Evolutionary conservation across 2,797 vertebrate species (phyloP).

Genomic region (Bufotes viridis): DNA sequence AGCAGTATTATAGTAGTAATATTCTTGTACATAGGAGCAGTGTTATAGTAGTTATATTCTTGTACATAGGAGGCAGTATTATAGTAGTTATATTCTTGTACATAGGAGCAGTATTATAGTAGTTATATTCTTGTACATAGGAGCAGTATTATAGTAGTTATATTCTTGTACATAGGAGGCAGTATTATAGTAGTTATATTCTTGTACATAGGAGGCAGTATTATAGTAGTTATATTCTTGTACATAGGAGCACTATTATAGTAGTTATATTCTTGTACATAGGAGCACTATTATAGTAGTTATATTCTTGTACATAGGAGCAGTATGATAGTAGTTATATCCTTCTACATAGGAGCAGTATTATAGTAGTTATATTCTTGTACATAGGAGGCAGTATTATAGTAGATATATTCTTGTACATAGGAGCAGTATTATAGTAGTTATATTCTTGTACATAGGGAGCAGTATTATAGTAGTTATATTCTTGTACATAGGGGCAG

Average conservation of each 20-base stretch:
- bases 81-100: slow-evolving; percentile 12
- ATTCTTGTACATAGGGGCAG: too few species aligned
- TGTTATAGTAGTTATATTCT: slow-evolving; percentile 8
- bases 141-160: slow-evolving; percentile 1
- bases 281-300: slow-evolving; percentile 1
- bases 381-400: too few species aligned
- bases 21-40: not conserved
- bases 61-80: not conserved
- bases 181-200: slow-evolving; percentile 9
- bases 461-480: too few species aligned
- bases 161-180: not conserved
- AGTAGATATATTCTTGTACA: too few species aligned
- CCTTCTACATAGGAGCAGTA: too few species aligned
- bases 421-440: too few species aligned
- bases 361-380: too few species aligned
- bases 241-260: not conserved
- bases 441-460: too few species aligned
- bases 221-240: slow-evolving; percentile 14
- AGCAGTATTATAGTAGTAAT: not conserved
- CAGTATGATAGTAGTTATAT: slow-evolving; percentile 7
- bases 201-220: not conserved
- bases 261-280: slow-evolving; percentile 8
- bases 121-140: not conserved
- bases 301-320: slow-evolving; percentile 5
- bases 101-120: not conserved